A percentile compares a stretch with the other conserved stretches of the same genome.
These are phyloP conservation scores for Microcebus tavaratra DNA, from an alignment of 2,113 vertebrate species.

Conservation along the genomic window DNA sequence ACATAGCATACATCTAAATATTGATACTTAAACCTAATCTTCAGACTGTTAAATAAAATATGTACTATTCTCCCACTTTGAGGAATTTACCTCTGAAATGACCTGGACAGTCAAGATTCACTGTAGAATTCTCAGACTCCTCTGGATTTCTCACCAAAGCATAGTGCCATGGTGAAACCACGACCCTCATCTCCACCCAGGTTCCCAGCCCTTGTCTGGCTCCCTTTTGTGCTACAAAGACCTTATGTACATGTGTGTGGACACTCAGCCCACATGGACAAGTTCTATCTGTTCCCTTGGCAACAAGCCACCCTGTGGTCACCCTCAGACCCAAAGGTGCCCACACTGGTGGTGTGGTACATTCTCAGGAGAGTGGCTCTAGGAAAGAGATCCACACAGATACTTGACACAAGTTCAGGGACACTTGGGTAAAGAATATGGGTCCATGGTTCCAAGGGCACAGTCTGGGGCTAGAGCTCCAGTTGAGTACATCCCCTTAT, in stretches of 20 bases:
- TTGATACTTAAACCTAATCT: not conserved
- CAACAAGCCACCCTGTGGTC: not conserved
- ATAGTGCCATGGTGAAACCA: not conserved
- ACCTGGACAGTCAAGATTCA: not conserved
- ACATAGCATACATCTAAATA: not conserved
- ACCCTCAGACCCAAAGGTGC: not conserved
- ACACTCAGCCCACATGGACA: not conserved
- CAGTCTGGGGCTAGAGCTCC: not conserved
- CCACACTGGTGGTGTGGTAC: too few species aligned
- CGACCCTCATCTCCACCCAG: not conserved
- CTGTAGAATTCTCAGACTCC: not conserved
- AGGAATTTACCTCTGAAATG: not conserved
- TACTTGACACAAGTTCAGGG: not conserved
- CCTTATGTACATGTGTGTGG: not conserved
- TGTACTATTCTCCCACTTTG: not conserved
- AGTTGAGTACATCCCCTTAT: not conserved
- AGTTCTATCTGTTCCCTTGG: not conserved
- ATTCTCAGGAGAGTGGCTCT: not conserved
- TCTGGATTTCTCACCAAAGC: not conserved
- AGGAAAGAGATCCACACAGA: not conserved
- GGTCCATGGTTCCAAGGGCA: not conserved
- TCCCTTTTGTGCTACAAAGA: not conserved
- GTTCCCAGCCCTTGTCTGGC: not conserved
- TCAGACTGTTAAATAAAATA: not conserved
- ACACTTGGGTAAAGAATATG: too few species aligned